Evolutionary conservation across 2,113 vertebrate genomes (phyloP).

Genomic region (Gadus macrocephalus): DNA sequence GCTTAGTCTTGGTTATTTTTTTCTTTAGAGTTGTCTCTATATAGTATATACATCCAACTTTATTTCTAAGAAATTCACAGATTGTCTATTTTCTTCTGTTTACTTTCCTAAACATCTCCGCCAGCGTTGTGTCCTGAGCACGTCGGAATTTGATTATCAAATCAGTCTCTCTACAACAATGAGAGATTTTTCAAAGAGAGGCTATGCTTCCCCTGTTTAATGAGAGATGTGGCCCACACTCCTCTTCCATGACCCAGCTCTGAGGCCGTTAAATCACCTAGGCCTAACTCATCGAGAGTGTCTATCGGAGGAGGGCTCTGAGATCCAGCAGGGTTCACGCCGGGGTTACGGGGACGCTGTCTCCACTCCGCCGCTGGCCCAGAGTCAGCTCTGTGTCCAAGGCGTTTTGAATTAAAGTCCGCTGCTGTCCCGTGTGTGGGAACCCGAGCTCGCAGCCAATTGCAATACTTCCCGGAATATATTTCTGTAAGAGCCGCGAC

Average conservation of each 20-base stretch:
- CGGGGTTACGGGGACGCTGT: conserved; percentile 65
- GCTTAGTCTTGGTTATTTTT: no score
- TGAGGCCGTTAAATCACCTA: conserved; percentile 67
- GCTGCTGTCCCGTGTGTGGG: conserved; percentile 70
- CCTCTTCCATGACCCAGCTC: conserved; percentile 35
- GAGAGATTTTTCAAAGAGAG: conserved; percentile 22
- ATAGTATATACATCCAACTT: no score
- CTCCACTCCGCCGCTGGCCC: conserved; percentile 53
- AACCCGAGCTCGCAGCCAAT: conserved; percentile 71
- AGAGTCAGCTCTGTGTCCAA: conserved; percentile 69
- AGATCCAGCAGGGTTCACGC: conserved; percentile 71
- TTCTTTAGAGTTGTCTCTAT: no score
- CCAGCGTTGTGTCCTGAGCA: neutral
- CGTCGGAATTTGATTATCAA: conserved; percentile 49
- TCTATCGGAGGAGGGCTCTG: conserved; percentile 61
- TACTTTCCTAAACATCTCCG: neutral
- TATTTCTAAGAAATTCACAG: no score
- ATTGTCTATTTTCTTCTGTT: neutral
- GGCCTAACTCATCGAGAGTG: conserved; percentile 55
- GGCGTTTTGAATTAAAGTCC: conserved; percentile 67
- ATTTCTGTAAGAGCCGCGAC: conserved; percentile 72
- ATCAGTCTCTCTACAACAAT: conserved; percentile 31
- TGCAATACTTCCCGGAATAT: conserved; percentile 75
- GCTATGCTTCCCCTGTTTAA: conserved; percentile 36
- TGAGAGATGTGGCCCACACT: neutral